Conservation (phyloP, 2,113 vertebrate species). For the Gallinago undulata region DNA sequence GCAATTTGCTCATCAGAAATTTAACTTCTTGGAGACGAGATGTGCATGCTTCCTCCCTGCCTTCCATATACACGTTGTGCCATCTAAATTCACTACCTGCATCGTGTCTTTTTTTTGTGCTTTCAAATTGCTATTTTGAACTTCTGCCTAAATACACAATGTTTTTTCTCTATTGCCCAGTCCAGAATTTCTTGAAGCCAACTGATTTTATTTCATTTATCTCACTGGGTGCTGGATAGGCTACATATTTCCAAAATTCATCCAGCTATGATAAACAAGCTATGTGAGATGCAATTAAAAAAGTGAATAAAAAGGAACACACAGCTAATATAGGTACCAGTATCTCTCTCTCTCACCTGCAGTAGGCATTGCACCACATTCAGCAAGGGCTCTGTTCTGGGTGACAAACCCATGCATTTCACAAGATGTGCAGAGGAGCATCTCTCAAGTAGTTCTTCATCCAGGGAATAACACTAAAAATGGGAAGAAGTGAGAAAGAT, state of each 20-base stretch:
- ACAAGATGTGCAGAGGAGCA: background rate
- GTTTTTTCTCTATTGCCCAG: background rate
- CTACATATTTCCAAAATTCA: background rate
- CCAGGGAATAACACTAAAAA: background rate
- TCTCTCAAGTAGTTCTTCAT: background rate
- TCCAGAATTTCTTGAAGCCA: background rate
- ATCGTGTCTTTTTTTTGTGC: background rate
- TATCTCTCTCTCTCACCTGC: background rate
- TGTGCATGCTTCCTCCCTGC: background rate
- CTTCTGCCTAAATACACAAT: background rate
- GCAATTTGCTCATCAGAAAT: background rate
- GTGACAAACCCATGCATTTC: background rate
- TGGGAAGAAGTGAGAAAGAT: background rate
- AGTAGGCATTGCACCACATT: background rate
- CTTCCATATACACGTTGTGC: background rate
- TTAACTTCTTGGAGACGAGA: background rate
- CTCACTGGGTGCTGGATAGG: background rate
- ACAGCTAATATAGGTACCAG: background rate
- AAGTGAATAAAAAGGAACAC: background rate
- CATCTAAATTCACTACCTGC: background rate
- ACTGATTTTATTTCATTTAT: background rate
- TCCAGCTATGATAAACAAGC: background rate
- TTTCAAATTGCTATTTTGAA: background rate
- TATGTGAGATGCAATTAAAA: background rate
- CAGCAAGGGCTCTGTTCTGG: background rate